A percentile compares a stretch with the other conserved stretches of the same genome.
These are phyloP conservation scores for Ophion obscuratus DNA, from an alignment of 2,888 invertebrate species.

Conservation along the genomic window DNA sequence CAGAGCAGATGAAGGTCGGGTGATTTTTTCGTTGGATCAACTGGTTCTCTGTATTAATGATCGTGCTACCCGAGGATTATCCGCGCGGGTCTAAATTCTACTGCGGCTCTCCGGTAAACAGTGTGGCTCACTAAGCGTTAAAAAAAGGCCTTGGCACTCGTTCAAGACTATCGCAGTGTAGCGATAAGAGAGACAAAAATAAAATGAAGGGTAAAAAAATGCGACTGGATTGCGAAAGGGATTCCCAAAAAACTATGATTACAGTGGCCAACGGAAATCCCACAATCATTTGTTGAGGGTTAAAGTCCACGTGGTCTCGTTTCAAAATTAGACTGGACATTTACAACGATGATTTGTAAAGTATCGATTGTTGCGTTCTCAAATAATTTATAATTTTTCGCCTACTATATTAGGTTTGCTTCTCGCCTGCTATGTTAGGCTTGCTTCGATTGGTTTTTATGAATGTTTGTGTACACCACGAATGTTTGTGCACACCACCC, in stretches of 20 bases:
- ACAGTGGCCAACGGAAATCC: neutral
- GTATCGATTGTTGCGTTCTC: neutral
- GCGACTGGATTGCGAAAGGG: constrained; percentile 20
- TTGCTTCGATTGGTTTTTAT: too few species aligned
- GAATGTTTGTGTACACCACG: neutral
- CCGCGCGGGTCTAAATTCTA: constrained; percentile 53
- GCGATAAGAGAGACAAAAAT: constrained; percentile 55
- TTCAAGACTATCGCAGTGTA: constrained; percentile 54
- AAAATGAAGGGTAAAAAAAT: constrained; percentile 2
- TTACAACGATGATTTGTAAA: neutral
- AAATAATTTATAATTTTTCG: neutral
- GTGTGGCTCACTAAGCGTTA: constrained; percentile 11
- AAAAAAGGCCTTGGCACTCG: constrained; percentile 34
- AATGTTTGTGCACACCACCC: neutral
- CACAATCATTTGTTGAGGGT: neutral
- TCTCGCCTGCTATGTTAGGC: neutral
- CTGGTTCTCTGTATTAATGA: constrained; percentile 80
- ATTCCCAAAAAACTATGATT: constrained; percentile 28
- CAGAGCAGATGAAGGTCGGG: constrained; percentile 68
- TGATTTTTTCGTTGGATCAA: constrained; percentile 77
- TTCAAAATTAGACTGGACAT: neutral
- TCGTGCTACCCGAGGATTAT: constrained; percentile 76
- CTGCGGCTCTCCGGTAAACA: constrained; percentile 23
- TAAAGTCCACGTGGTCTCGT: neutral
- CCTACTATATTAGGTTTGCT: neutral